Evolutionary conservation across 2,888 invertebrate species (phyloP), one percentile per base, ranked within the genome.

Genomic region (Aspidiotus destructor): DNA sequence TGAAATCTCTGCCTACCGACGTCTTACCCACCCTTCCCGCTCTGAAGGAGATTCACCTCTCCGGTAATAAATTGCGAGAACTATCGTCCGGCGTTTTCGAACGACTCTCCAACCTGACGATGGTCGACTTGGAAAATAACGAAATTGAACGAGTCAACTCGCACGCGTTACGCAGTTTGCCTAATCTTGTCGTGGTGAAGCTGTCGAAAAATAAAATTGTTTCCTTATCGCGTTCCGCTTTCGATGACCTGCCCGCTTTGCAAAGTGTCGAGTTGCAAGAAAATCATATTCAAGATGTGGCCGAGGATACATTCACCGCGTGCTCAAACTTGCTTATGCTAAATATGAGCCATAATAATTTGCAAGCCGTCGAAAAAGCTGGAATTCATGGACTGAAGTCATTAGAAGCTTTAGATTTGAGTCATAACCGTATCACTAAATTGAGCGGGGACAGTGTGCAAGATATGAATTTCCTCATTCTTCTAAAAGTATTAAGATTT

Each of bases 401-500:
- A 15, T 79, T 94, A 65, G 92, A 93, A 79, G 88, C 92, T 8
- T 77, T 94, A 61, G 93, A 94, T 76, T 77, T 93, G 70, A 92
- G 91, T 75, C 84, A 86, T 73, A 94, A 94, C 76, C 84, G 82
- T 71, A 79, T 93, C 40, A 81, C 83, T 28, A 83, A 83, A 73
- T 82, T 93, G 52, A 78, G 80, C 42, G 79, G 79, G 69, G 82
- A 85, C n/a, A 84, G 83, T 72, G 82, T 89, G 73, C 84, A 86
- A 71, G 82, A 85, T 67, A 85, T 93, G 82, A 89, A 89, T 76
- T 91, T 92, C 87, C 79, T 93, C 67, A 89, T 92, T 0, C 92
- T 92, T 76, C 77, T 93, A 7, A 87, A 88, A 80, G 82, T 81
- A 74, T 71, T 72, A 9, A 9, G n/a, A 10, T 40, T 41, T 11